Base-by-base conservation (phyloP, 35 echinoderm and acorn worm genomes). In the Ophioderma brevispina region DNA sequence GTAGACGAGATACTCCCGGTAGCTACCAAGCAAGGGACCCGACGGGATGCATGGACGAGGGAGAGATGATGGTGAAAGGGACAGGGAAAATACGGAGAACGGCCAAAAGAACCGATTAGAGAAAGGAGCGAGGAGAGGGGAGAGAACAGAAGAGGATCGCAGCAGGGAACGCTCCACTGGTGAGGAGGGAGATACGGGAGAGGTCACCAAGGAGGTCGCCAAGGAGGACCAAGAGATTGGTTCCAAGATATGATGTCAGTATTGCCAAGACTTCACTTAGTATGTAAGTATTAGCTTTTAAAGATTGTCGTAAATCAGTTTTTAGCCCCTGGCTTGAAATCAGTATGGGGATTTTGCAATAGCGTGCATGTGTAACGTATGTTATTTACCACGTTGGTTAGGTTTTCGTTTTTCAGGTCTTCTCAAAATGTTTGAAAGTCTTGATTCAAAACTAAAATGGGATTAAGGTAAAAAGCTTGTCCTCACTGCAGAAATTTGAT, bases 151-250 rank as follows among this genome's bases (percentile, higher is more conserved):
- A 19, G 84, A 40, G 15, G 63, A 81, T 1, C 90, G 96, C 11
- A 92, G 93, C 3, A 80, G 91, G 46, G 43, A 84, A 34, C n/a
- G n/a, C n/a, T n/a, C 93, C 94, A 4, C 94, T 87, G 0, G 82
- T 93, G 17, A 89, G 49, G 30, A 37, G 78, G 3, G 21, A 21
- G 46, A 11, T 21, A 21, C 82, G 94, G 13, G 92, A 91, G 25
- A 85, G 94, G 63, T 96, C 94, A 59, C 94, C 94, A 0, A 41
- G 94, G 13, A 78, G 94, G 36, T 92, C 91, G 5, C 91, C 94
- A 21, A 79, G 86, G 32, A 85, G 94, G 31, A 81, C 84, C 0
- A 89, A 92, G 38, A 85, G 91, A 34, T 25, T 84, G 37, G 88
- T 85, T 36, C 94, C 92, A 42, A 89, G 94, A 90, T 96, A 96